Evolutionary conservation across 2,113 vertebrate genomes (phyloP).

Genomic region (Felis catus): F.catus_Fca126_mat1.0 CM031419.1:196358001-196358500

Average conservation of each 20-base stretch:
- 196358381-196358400: background rate
- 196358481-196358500: background rate
- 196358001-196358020: no score
- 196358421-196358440: background rate
- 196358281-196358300: background rate
- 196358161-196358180: no score
- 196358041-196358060: no score
- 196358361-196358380: background rate
- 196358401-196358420: background rate
- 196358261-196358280: background rate
- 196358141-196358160: no score
- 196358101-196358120: no score
- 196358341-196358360: background rate
- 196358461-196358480: background rate
- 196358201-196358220: background rate
- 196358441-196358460: background rate
- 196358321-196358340: background rate
- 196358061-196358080: no score
- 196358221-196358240: background rate
- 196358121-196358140: no score
- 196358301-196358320: background rate
- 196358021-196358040: no score
- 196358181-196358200: no score
- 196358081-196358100: no score
- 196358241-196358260: no score